phyloP scores from a whole-genome alignment of 2,888 invertebrate genomes.

The Lochmaea crataegi region DNA sequence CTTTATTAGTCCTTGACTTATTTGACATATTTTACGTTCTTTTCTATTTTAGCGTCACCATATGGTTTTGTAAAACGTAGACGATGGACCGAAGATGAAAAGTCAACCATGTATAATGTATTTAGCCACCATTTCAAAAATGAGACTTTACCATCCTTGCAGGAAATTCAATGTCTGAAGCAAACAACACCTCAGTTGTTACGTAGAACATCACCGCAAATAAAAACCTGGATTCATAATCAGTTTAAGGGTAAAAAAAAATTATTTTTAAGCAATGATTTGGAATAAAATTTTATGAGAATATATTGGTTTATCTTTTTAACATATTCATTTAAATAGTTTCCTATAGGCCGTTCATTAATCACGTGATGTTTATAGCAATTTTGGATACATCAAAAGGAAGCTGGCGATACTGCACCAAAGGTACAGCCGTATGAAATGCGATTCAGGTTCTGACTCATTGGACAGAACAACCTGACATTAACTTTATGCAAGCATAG shows the following conservation, averaged over 20 bases:
- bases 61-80: slow-evolving; percentile 15
- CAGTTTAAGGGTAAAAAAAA: slow-evolving; percentile 18
- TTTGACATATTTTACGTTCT: not conserved
- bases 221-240: slow-evolving; percentile 23
- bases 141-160: slow-evolving; percentile 7
- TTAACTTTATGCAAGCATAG: too few species aligned
- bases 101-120: not conserved
- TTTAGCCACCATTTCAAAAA: slow-evolving; percentile 4
- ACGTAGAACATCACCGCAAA: slow-evolving; percentile 13
- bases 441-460: too few species aligned
- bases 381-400: too few species aligned
- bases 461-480: too few species aligned
- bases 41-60: slow-evolving; percentile 13
- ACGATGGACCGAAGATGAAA: slow-evolving; percentile 13
- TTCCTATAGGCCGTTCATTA: too few species aligned
- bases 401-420: too few species aligned
- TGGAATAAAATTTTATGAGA: too few species aligned
- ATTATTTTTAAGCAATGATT: not conserved
- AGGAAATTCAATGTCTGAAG: slow-evolving; percentile 10
- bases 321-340: too few species aligned
- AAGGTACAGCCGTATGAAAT: too few species aligned
- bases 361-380: too few species aligned
- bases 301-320: too few species aligned
- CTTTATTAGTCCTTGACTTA: not conserved
- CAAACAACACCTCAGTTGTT: not conserved